Evolutionary conservation across 2,113 vertebrate species (phyloP).

Genomic region (Eleginops maclovinus): DNA sequence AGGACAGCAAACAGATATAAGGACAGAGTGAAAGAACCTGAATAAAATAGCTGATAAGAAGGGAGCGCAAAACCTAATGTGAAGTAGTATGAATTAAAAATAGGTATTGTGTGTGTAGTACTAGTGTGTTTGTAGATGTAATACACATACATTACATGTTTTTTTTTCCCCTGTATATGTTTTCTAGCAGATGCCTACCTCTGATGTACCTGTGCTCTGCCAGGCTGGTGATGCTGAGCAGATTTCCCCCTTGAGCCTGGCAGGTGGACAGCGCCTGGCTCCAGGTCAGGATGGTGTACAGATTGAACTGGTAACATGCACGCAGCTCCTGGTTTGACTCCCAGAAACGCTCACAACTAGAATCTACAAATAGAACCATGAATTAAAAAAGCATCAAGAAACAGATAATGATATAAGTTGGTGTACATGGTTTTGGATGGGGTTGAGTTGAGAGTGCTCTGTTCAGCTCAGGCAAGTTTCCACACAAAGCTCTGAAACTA

Average conservation of each 20-base stretch:
- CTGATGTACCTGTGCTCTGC: constrained; percentile 89
- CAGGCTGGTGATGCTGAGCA: constrained; percentile 87
- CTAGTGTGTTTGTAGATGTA: background rate
- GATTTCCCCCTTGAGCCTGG: constrained; percentile 89
- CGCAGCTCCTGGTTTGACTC: constrained; percentile 82
- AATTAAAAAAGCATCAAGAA: constrained; percentile 1
- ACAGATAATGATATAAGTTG: background rate
- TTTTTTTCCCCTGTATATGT: background rate
- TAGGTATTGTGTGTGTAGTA: background rate
- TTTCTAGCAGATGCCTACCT: constrained; percentile 76
- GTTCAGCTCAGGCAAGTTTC: background rate
- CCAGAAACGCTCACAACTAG: constrained; percentile 88
- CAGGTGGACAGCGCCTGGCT: constrained; percentile 88
- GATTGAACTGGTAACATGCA: constrained; percentile 94
- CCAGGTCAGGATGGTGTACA: constrained; percentile 90
- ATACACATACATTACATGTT: background rate
- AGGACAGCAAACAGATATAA: background rate
- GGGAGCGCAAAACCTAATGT: background rate
- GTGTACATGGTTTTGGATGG: background rate
- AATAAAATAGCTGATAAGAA: background rate
- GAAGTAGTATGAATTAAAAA: background rate
- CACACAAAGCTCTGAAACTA: background rate
- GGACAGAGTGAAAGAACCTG: background rate
- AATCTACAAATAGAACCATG: constrained; percentile 62
- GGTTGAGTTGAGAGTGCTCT: background rate